A percentile compares a stretch with the other conserved stretches of the same genome.
phyloP scores from a whole-genome alignment of 2,888 invertebrate species.

The Hipparchia semele region DNA sequence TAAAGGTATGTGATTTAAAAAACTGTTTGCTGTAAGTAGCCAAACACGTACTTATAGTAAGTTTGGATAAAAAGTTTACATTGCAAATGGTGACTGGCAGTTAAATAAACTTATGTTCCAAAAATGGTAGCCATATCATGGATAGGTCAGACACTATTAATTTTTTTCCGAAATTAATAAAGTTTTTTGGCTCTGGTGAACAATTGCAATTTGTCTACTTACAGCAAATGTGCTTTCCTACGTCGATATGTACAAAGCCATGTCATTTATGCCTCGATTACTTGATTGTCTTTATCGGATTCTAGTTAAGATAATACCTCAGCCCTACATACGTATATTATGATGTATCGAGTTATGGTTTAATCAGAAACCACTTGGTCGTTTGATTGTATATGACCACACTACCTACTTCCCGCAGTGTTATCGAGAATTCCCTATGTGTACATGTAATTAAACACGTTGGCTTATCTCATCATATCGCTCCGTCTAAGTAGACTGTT shows the following conservation, averaged over 20 bases:
- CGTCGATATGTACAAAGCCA: constrained; percentile 55
- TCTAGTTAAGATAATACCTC: constrained; percentile 49
- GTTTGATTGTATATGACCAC: constrained; percentile 16
- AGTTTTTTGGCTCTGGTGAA: no score
- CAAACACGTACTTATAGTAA: no score
- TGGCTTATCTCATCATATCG: background rate
- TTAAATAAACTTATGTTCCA: no score
- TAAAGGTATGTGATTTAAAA: no score
- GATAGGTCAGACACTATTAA: no score
- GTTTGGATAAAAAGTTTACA: no score
- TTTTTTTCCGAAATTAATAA: no score
- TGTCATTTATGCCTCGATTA: constrained; percentile 48
- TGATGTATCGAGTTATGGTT: constrained; percentile 21
- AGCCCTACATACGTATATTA: constrained; percentile 2
- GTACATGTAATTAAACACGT: background rate
- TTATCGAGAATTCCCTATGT: background rate
- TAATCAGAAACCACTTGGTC: constrained; percentile 20
- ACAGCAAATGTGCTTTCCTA: no score
- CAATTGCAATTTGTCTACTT: no score
- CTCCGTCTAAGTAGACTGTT: background rate
- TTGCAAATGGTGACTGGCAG: no score
- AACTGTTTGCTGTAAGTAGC: no score
- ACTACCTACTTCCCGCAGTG: background rate
- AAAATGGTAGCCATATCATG: no score
- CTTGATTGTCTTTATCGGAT: constrained; percentile 41